Percentiles rank a stretch among this genome's conserved stretches.
These are phyloP conservation scores for Adelphocoris suturalis DNA, from an alignment of 2,888 invertebrate genomes.

Conservation along the genomic window DNA sequence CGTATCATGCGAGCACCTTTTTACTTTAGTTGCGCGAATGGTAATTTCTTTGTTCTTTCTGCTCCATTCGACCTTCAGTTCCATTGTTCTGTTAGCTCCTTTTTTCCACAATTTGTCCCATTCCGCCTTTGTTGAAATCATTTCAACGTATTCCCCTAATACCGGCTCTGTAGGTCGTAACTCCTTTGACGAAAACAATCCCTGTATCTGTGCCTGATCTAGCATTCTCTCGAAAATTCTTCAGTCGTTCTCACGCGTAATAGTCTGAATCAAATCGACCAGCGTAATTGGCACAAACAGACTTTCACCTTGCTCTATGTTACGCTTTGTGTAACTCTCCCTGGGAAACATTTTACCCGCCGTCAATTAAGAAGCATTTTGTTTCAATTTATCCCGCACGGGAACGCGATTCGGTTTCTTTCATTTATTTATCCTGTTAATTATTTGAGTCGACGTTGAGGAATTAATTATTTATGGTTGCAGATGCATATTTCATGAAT, in stretches of 20 bases:
- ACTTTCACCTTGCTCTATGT: constrained; percentile 3
- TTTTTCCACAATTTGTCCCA: constrained; percentile 17
- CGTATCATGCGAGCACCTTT: no score
- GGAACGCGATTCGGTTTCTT: not conserved
- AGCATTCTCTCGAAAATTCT: not conserved
- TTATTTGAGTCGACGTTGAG: not conserved
- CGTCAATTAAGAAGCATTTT: constrained; percentile 28
- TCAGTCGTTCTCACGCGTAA: constrained; percentile 25
- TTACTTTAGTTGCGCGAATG: no score
- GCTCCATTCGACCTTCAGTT: not conserved
- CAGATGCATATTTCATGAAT: not conserved
- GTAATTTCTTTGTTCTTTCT: no score
- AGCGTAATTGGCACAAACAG: constrained; percentile 9
- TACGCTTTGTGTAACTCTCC: constrained; percentile 15
- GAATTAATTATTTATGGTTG: not conserved
- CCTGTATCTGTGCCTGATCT: not conserved
- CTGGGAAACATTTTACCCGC: not conserved
- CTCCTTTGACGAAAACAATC: not conserved
- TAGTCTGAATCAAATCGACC: not conserved
- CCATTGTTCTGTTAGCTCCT: not conserved
- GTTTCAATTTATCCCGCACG: constrained; percentile 6
- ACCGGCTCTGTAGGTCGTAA: not conserved
- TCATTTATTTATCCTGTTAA: not conserved
- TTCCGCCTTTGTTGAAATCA: not conserved
- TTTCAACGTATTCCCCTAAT: not conserved